Evolutionary conservation across 2,113 vertebrate genomes (phyloP).

Genomic region (Grantiella picta): DNA sequence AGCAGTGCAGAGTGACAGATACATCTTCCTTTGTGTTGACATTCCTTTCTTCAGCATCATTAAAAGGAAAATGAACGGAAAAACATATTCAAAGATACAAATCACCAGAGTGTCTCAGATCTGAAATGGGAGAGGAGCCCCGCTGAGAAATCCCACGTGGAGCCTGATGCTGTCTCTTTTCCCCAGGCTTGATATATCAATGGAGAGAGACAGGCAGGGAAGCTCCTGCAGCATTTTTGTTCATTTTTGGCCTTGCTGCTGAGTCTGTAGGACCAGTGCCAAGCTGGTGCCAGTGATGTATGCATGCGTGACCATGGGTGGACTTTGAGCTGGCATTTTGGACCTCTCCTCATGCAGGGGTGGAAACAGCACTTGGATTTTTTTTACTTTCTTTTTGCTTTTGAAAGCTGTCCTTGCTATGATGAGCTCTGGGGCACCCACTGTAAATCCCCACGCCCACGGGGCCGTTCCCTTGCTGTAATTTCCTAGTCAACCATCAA

Average conservation of each 20-base stretch:
- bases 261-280: neutral
- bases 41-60: slow-evolving; percentile 21
- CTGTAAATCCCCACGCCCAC: neutral
- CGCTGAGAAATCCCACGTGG: neutral
- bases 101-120: neutral
- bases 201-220: neutral
- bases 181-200: neutral
- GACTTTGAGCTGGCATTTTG: neutral
- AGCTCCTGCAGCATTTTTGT: neutral
- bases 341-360: neutral
- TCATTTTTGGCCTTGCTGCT: neutral
- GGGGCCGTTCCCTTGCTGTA: neutral
- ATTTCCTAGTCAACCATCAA: neutral
- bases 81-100: slow-evolving; percentile 29
- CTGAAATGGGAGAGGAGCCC: neutral
- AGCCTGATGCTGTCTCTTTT: neutral
- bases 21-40: neutral
- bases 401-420: neutral
- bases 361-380: neutral
- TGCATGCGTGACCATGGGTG: neutral
- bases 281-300: neutral
- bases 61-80: slow-evolving; percentile 20
- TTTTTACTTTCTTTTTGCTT: neutral
- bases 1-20: neutral
- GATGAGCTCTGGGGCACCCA: neutral